Evolutionary conservation across 1,140 invertebrate species (phyloP).

Genomic region (Bombus haemorrhoidalis): DNA sequence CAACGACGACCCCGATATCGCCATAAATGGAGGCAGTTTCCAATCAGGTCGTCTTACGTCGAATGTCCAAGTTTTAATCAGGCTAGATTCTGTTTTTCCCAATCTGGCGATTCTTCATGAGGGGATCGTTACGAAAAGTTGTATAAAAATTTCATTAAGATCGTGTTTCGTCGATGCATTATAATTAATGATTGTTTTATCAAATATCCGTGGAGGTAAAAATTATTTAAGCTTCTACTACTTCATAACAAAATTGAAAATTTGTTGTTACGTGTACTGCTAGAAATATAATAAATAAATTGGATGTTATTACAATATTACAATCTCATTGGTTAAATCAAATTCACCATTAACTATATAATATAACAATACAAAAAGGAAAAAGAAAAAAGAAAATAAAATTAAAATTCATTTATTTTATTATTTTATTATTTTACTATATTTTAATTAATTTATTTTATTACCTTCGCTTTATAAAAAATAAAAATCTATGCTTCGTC

Average conservation of each 20-base stretch:
- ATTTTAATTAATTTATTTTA: no score
- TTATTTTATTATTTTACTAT: no score
- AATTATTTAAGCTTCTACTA: not conserved
- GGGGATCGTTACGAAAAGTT: not conserved
- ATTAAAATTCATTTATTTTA: no score
- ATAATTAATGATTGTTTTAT: not conserved
- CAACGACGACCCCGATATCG: slow-evolving; percentile 4
- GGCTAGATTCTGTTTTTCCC: not conserved
- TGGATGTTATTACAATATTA: not conserved
- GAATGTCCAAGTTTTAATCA: slow-evolving; percentile 18
- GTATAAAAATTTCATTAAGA: not conserved
- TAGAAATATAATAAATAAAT: not conserved
- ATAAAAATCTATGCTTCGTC: no score
- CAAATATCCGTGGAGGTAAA: not conserved
- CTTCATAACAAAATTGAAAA: not conserved
- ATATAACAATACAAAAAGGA: no score
- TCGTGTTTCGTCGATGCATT: not conserved
- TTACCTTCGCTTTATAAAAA: no score
- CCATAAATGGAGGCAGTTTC: slow-evolving; percentile 1
- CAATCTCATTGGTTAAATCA: not conserved
- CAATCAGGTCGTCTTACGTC: slow-evolving; percentile 13
- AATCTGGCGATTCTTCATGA: not conserved
- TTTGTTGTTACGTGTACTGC: not conserved
- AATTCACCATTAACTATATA: not conserved
- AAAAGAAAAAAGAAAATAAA: no score